phyloP scores from a whole-genome alignment of 2,797 vertebrate genomes.

The Todus mexicanus region DNA sequence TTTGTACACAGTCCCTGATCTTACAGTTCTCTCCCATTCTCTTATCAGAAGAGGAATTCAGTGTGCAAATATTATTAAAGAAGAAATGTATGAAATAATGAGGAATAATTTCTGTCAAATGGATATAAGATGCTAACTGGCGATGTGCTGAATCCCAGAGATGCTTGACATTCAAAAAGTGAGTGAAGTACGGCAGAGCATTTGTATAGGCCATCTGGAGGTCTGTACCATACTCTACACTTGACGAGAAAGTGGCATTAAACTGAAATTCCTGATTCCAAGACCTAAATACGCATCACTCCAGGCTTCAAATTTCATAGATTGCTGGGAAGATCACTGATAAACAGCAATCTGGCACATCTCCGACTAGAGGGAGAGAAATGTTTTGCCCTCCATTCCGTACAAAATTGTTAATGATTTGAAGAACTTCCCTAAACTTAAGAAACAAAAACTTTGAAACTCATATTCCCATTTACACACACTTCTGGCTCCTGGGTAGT shows the following conservation, averaged over 20 bases:
- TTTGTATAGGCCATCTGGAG: conserved; percentile 82
- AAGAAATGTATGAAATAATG: conserved; percentile 64
- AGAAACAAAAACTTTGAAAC: not conserved
- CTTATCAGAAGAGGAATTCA: conserved; percentile 7
- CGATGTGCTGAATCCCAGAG: conserved; percentile 78
- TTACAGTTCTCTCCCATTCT: not conserved
- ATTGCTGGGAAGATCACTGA: conserved; percentile 32
- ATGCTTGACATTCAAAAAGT: conserved; percentile 81
- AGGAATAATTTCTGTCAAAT: conserved; percentile 70
- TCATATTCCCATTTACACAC: not conserved
- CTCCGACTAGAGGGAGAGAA: not conserved
- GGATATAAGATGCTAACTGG: conserved; percentile 79
- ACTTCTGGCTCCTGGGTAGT: not conserved
- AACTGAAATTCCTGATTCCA: conserved; percentile 70
- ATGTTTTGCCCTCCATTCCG: not conserved
- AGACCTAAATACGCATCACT: conserved; percentile 72
- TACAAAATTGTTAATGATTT: conserved; percentile 36
- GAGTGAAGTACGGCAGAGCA: conserved; percentile 75
- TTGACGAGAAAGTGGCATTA: conserved; percentile 74
- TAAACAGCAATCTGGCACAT: conserved; percentile 65
- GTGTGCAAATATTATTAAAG: conserved; percentile 66
- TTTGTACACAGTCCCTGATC: not conserved
- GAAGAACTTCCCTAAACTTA: conserved; percentile 3
- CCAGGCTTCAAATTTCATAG: conserved; percentile 55
- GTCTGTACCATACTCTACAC: conserved; percentile 62